Evolutionary conservation across 23 tunicate genomes (phyloP).

Genomic region (Botrylloides violaceus): DNA sequence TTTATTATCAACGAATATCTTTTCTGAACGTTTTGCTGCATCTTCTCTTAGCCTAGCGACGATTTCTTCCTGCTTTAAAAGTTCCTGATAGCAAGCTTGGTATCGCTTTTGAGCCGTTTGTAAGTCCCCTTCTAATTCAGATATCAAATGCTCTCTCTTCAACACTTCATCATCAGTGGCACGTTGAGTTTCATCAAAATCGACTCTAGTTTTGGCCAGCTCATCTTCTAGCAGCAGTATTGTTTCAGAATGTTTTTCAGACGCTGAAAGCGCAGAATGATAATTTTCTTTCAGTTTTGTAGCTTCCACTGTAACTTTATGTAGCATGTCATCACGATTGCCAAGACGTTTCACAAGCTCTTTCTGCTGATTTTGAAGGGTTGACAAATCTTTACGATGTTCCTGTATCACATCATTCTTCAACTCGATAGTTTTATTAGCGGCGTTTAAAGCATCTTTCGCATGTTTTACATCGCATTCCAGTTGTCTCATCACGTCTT

Average conservation of each 20-base stretch:
- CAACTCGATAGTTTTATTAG: constrained; percentile 11
- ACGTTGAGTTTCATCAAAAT: constrained; percentile 60
- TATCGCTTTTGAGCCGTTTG: constrained; percentile 55
- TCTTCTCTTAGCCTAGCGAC: constrained; percentile 60
- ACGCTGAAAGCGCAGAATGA: constrained; percentile 38
- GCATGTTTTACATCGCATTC: constrained; percentile 1
- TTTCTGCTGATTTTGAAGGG: constrained; percentile 66
- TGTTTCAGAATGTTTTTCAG: constrained; percentile 69
- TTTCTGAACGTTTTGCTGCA: constrained; percentile 43
- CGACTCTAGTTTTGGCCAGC: constrained; percentile 69
- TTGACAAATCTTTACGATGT: constrained; percentile 14
- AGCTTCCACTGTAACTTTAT: constrained; percentile 89
- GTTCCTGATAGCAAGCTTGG: constrained; percentile 69
- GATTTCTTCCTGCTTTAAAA: constrained; percentile 45
- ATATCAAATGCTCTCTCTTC: constrained; percentile 32
- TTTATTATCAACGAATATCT: constrained; percentile 30
- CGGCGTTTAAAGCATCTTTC: constrained; percentile 2
- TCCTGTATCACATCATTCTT: constrained; percentile 21
- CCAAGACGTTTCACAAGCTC: constrained; percentile 63
- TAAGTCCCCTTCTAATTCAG: constrained; percentile 41
- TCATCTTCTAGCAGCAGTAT: constrained; percentile 77
- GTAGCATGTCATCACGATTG: constrained; percentile 86
- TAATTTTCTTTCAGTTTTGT: constrained; percentile 84
- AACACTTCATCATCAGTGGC: constrained; percentile 64
- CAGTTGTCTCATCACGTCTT: constrained; percentile 4